Evolutionary conservation across 2,888 invertebrate species (phyloP), one percentile per base, ranked within the genome.

Genomic region (Anagyrus pseudococci): DNA sequence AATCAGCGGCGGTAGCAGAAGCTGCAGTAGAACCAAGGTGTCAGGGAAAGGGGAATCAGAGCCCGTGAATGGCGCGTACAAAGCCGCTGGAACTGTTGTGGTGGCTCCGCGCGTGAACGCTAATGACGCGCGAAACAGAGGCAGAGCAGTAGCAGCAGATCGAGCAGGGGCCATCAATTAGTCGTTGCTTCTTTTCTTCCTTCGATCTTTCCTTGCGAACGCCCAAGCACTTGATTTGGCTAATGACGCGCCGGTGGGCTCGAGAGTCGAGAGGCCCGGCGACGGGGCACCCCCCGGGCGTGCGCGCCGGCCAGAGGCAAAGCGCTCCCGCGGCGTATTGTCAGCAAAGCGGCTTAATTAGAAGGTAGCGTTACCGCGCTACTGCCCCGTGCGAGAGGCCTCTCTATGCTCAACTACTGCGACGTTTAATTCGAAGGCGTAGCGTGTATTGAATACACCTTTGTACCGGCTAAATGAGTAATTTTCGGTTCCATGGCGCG

Each of bases 271-370:
- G 44, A 15, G 50, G 15, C 22, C 26, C 25, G n/a, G 26, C 48
- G 15, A 6, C 19, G 25, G 13, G 23, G 8, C 41, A 13, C 19
- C 40, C 19, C 40, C 2, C 2, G 17, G 13, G 4, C 37, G n/a
- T n/a, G 26, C 56, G 37, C 26, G 46, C 8, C 37, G 15, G 23
- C 37, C 69, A 54, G 65, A 66, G 71, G 68, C 70, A 73, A 71
- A 71, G 75, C 72, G 68, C 71, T 69, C 77, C 77, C 68, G 77
- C 69, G 66, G 77, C 54, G 76, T 64, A 73, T 76, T 72, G 71
- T 72, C 67, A 64, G n/a, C n/a, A 19, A 15, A 33, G 23, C 13
- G 22, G 37, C 56, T 43, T 64, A 64, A 64, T 64, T 64, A 40
- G 57, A 53, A 20, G 56, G 55, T 47, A 54, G 19, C 10, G n/a